Evolutionary conservation across 2,797 vertebrate genomes (phyloP), one percentile per base, ranked within the genome.

Genomic region (Micrastur ruficollis): DNA sequence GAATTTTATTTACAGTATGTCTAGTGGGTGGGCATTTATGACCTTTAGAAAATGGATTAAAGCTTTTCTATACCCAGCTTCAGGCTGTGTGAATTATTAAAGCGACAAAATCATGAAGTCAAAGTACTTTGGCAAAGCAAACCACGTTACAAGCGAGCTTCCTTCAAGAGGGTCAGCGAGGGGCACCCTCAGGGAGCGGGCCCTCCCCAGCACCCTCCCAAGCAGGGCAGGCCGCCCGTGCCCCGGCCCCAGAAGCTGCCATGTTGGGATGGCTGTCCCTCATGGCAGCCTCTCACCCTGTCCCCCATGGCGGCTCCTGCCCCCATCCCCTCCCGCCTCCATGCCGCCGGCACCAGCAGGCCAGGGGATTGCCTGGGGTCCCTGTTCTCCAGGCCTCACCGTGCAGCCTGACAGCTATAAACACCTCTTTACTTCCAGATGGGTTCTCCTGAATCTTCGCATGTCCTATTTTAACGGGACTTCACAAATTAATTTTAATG

Each of bases 31-130:
- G 67, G 84, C 76, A 89, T 42, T 50, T 40, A 19, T 88, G 90
- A 96, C 96, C 93, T 94, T 95, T 86, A 73, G 86, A 95, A 90
- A 94, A 79, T 6, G 47, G 84, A 96, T 87, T 91, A 95, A 85
- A 96, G 89, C 62, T 73, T 93, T 73, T 42, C 89, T 23, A 50
- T 65, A 62, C 9, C 82, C 89, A 85, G 80, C 83, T 94, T 38
- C 52, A 56, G 85, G 86, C 86, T 63, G 47, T 23, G 67, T 71
- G 92, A 92, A 81, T 87, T 72, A 79, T 90, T 88, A 83, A 93
- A 94, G 75, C 58, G 74, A 66, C 42, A 75, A 59, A 87, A 47
- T 27, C 50, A n/a, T 9, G 12, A 66, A n/a, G 62, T 6, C 29
- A 36, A 59, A 71, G 63, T 6, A 12, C 67, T 66, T 58, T 5